Conservation (phyloP, 2,888 invertebrate species). For the Machimus rusticus region DNA sequence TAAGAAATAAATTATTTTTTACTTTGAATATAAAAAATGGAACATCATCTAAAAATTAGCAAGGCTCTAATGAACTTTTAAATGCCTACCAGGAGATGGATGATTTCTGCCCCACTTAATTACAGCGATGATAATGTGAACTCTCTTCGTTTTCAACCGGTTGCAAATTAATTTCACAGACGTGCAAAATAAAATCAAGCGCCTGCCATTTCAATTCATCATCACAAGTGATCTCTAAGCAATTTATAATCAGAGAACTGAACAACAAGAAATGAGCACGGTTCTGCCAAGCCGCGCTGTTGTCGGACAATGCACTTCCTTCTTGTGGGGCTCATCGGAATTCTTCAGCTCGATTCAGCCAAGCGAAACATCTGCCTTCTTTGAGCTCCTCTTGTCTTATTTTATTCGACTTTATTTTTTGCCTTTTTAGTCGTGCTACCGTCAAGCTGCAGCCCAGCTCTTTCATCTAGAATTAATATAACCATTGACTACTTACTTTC, state of each 20-base stretch:
- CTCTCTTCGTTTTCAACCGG: neutral
- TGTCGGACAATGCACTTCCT: conserved; percentile 40
- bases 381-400: neutral
- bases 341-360: conserved; percentile 17
- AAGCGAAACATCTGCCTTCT: conserved; percentile 30
- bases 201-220: conserved; percentile 31
- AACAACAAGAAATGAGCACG: conserved; percentile 10
- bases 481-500: neutral
- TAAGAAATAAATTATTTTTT: neutral
- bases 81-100: neutral
- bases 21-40: neutral
- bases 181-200: conserved; percentile 22
- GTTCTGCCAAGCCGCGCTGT: conserved; percentile 7
- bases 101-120: conserved; percentile 14
- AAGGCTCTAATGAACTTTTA: neutral
- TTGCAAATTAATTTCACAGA: conserved; percentile 23
- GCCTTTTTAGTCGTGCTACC: neutral
- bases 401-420: neutral
- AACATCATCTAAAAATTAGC: neutral
- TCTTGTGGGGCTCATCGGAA: conserved; percentile 28
- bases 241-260: conserved; percentile 12
- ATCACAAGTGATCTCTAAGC: conserved; percentile 18
- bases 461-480: neutral
- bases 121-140: conserved; percentile 12
- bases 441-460: neutral